phyloP scores from a whole-genome alignment of 2,113 vertebrate genomes.

The Candoia aspera region DNA sequence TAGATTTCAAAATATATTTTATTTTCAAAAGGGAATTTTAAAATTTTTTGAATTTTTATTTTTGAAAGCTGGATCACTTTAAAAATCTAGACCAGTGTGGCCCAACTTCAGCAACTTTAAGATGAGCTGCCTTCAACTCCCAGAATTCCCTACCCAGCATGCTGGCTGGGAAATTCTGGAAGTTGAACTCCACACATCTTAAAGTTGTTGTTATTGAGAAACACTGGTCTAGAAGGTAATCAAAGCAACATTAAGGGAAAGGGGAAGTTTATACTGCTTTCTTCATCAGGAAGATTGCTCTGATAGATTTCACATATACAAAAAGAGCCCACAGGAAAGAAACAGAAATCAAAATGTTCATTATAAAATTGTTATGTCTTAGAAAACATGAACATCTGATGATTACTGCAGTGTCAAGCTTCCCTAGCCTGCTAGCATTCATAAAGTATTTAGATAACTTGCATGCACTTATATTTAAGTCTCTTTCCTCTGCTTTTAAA shows the following conservation, averaged over 20 bases:
- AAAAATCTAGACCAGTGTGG: constrained; percentile 33
- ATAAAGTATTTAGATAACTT: background rate
- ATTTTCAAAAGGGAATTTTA: constrained; percentile 27
- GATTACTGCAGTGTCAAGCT: background rate
- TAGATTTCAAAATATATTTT: constrained; percentile 21
- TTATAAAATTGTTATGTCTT: background rate
- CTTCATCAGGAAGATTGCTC: constrained; percentile 39
- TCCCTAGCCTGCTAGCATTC: constrained; percentile 10
- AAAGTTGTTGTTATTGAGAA: background rate
- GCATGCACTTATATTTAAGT: constrained; percentile 21
- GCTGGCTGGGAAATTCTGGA: too few species aligned
- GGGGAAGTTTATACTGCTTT: background rate
- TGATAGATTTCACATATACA: constrained; percentile 48
- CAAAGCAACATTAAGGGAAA: constrained; percentile 39
- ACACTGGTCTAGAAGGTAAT: constrained; percentile 24
- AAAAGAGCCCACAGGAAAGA: constrained; percentile 25
- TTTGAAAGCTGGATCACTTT: constrained; percentile 35
- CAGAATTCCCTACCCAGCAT: background rate
- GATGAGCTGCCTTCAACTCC: background rate
- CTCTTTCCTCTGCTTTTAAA: constrained; percentile 18
- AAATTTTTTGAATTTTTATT: constrained; percentile 11
- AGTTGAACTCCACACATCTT: too few species aligned
- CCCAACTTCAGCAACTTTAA: background rate
- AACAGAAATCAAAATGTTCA: background rate
- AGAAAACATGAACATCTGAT: background rate